Evolutionary conservation across 2,888 invertebrate genomes (phyloP).

Genomic region (Scelioninae gen. 1): DNA sequence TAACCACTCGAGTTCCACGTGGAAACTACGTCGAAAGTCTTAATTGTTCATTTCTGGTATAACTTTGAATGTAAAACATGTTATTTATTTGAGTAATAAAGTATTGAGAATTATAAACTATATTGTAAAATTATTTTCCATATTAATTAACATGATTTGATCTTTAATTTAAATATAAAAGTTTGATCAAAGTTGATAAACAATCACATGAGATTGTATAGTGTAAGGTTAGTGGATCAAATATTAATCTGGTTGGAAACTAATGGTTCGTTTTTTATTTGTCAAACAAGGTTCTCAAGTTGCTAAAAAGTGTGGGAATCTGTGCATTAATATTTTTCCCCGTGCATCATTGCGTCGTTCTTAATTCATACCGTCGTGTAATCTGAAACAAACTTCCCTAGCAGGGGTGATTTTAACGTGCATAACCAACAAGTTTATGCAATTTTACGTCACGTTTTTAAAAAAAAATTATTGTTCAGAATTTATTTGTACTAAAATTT

Average conservation of each 20-base stretch:
- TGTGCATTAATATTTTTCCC: constrained; percentile 53
- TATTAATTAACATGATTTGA: too few relatives aligned
- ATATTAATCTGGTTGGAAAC: constrained; percentile 31
- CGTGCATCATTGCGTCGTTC: constrained; percentile 46
- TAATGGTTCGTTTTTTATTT: constrained; percentile 33
- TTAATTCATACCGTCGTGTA: constrained; percentile 52
- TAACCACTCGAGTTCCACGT: too few relatives aligned
- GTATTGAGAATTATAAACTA: too few relatives aligned
- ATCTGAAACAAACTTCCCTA: constrained; percentile 51
- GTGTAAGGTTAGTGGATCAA: constrained; percentile 4
- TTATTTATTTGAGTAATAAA: too few relatives aligned
- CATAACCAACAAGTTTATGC: constrained; percentile 44
- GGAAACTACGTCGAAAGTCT: too few relatives aligned
- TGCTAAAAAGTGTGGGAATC: constrained; percentile 60
- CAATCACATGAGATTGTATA: not conserved
- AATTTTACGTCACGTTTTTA: constrained; percentile 22
- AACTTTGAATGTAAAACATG: too few relatives aligned
- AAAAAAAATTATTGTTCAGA: not conserved
- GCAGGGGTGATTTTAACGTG: constrained; percentile 43
- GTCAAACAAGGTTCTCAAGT: constrained; percentile 48
- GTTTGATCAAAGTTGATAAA: not conserved
- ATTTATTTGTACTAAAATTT: not conserved
- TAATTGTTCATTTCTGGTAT: too few relatives aligned
- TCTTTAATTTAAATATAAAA: too few relatives aligned
- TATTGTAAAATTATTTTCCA: too few relatives aligned